phyloP scores from a whole-genome alignment of 2,797 vertebrate genomes.

The Aotus griseimembra region DNA sequence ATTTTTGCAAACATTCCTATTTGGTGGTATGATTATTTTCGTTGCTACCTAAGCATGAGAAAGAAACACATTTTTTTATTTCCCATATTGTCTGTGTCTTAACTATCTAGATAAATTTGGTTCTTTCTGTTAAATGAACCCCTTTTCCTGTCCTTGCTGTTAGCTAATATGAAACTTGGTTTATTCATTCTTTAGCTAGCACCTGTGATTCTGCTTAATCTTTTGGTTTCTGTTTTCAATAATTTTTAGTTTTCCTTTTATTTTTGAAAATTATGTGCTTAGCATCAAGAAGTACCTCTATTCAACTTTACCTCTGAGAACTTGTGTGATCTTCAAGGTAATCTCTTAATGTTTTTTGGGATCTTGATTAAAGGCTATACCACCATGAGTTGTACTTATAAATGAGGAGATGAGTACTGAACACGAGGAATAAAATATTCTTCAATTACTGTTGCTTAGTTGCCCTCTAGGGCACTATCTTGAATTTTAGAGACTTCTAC shows the following conservation, averaged over 20 bases:
- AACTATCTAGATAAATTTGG: background rate
- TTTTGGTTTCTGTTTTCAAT: constrained; percentile 28
- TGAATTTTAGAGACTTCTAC: background rate
- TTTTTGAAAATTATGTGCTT: constrained; percentile 26
- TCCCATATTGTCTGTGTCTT: background rate
- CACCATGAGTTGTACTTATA: background rate
- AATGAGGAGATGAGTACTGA: background rate
- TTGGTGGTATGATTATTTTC: constrained; percentile 76
- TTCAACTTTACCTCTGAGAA: background rate
- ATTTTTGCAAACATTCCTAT: constrained; percentile 75
- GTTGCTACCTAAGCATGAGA: constrained; percentile 60
- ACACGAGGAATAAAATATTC: background rate
- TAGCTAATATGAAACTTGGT: background rate
- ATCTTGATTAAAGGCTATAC: background rate
- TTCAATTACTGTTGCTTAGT: background rate
- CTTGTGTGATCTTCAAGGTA: constrained; percentile 18
- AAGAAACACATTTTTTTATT: background rate
- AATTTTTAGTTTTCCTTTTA: constrained; percentile 49
- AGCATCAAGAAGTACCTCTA: background rate
- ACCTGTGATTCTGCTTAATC: background rate
- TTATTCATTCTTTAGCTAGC: background rate
- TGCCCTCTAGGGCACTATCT: background rate
- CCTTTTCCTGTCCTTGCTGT: background rate
- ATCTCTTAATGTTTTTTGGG: background rate
- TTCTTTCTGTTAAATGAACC: background rate